Evolutionary conservation across 1,140 invertebrate species (phyloP).

Genomic region (Drosophila guanche): DNA sequence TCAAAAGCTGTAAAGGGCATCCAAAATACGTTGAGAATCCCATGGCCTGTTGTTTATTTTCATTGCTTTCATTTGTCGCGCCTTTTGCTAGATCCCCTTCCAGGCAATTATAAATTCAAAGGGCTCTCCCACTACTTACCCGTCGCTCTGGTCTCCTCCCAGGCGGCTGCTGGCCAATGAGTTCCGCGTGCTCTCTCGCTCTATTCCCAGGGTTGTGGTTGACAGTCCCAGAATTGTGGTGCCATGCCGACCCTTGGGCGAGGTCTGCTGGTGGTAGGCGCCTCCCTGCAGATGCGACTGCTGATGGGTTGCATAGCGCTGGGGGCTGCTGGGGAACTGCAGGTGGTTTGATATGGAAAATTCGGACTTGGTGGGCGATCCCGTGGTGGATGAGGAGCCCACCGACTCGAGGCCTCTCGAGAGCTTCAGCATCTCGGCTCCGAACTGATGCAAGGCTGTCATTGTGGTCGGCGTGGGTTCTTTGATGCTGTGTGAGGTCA

Average conservation of each 20-base stretch:
- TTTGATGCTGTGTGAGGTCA: constrained; percentile 61
- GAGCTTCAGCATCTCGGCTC: constrained; percentile 91
- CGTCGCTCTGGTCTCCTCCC: constrained; percentile 66
- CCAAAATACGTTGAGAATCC: too few relatives aligned
- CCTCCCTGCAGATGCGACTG: constrained; percentile 39
- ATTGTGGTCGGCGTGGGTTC: constrained; percentile 91
- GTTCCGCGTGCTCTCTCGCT: constrained; percentile 68
- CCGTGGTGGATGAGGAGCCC: constrained; percentile 84
- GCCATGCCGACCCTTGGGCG: constrained; percentile 54
- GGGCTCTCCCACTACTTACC: constrained; percentile 41
- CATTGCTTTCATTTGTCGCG: neutral
- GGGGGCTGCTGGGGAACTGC: constrained; percentile 65
- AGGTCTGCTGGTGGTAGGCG: constrained; percentile 53
- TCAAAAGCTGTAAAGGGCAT: too few relatives aligned
- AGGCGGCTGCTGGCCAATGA: constrained; percentile 68
- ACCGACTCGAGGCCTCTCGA: constrained; percentile 89
- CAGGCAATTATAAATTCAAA: constrained; percentile 8
- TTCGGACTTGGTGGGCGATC: constrained; percentile 80
- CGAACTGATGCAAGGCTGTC: constrained; percentile 92
- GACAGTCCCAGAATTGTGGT: constrained; percentile 45
- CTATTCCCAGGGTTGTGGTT: constrained; percentile 52
- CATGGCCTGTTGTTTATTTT: neutral
- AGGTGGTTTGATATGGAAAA: constrained; percentile 75
- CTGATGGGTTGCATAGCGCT: constrained; percentile 60
- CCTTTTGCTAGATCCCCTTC: neutral